Evolutionary conservation across 2,888 invertebrate species (phyloP).

Genomic region (Lasiommata megera): DNA sequence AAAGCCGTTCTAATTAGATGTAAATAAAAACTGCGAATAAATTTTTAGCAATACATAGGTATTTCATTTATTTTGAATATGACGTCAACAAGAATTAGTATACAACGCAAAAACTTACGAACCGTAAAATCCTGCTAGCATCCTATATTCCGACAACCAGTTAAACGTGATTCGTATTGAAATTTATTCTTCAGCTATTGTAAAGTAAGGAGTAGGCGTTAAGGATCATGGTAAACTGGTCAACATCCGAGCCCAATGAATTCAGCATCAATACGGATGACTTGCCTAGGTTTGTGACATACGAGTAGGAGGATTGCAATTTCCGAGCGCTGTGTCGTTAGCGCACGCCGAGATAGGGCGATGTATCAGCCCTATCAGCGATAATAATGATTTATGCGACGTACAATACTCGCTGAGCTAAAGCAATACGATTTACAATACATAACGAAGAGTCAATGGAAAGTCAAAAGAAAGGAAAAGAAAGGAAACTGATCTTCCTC

Average conservation of each 20-base stretch:
- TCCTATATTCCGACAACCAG: slow-evolving; percentile 3
- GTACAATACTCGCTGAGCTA: slow-evolving; percentile 43
- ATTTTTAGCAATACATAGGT: background rate
- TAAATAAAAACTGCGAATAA: too few relatives aligned
- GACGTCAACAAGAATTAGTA: background rate
- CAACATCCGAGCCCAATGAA: slow-evolving; percentile 49
- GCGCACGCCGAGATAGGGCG: slow-evolving; percentile 36
- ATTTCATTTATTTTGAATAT: background rate
- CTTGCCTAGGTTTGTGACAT: slow-evolving; percentile 62
- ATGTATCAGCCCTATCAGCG: slow-evolving; percentile 48
- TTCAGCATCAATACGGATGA: slow-evolving; percentile 54
- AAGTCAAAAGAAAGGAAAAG: background rate
- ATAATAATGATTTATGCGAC: slow-evolving; percentile 55
- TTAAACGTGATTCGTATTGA: background rate
- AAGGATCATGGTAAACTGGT: slow-evolving; percentile 46
- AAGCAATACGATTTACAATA: slow-evolving; percentile 32
- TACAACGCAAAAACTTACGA: too few relatives aligned
- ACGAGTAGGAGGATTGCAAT: slow-evolving; percentile 74
- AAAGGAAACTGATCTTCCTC: too few relatives aligned
- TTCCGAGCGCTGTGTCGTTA: slow-evolving; percentile 67
- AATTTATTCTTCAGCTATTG: slow-evolving; percentile 23
- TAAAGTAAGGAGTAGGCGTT: slow-evolving; percentile 34
- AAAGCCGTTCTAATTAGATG: too few relatives aligned
- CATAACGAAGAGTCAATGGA: slow-evolving; percentile 9
- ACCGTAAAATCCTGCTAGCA: background rate